Percentiles rank a stretch among this genome's conserved stretches.
Conservation (phyloP, 1,140 invertebrate genomes). For the Thaumatotibia leucotreta region DNA sequence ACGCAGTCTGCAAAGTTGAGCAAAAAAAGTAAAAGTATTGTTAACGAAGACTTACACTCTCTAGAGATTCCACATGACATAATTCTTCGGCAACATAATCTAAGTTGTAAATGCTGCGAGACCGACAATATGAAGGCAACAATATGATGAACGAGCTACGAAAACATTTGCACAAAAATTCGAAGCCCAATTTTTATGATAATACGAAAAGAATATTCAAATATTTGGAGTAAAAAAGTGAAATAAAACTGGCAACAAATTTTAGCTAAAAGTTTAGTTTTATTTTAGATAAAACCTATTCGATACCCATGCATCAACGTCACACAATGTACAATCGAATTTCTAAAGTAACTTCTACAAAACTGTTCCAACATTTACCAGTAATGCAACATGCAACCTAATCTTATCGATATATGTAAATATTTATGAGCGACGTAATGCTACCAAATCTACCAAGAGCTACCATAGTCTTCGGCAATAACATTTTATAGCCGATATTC, state of each 20-base stretch:
- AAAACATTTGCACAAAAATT: background rate
- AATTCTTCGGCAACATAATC: background rate
- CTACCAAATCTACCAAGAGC: constrained; percentile 14
- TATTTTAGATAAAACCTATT: background rate
- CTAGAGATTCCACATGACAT: background rate
- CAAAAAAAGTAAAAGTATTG: background rate
- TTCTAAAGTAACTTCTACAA: background rate
- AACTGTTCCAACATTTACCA: background rate
- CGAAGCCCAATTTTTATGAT: background rate
- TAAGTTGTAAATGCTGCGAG: background rate
- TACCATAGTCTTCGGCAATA: constrained; percentile 20
- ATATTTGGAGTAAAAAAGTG: too few relatives aligned
- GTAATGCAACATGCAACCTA: constrained; percentile 4
- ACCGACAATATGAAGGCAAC: background rate
- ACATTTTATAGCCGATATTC: constrained; percentile 20
- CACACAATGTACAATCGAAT: background rate
- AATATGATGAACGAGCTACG: background rate
- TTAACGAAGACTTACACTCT: background rate
- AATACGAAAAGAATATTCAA: background rate
- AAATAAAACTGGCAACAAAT: background rate
- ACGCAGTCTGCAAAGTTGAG: background rate
- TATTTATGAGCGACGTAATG: constrained; percentile 19
- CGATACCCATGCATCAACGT: background rate
- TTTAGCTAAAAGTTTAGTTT: background rate
- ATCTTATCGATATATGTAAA: constrained; percentile 19